Conservation (phyloP, 2,113 vertebrate species). For the Parus major region DNA sequence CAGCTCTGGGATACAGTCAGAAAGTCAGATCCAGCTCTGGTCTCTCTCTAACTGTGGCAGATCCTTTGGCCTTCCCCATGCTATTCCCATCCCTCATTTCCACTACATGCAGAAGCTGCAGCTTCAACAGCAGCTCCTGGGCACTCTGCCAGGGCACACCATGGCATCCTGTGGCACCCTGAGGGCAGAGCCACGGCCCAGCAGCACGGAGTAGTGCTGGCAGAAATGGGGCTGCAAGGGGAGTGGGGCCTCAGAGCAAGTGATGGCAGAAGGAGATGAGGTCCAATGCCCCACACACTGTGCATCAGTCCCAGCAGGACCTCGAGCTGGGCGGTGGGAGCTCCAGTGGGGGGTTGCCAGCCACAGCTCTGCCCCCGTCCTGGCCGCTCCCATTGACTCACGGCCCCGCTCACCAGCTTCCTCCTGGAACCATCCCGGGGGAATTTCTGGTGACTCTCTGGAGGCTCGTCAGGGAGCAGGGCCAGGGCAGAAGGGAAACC, state of each 20-base stretch:
- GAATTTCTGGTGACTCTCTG: slow-evolving; percentile 64
- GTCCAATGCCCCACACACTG: accelerated
- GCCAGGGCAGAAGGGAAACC: neutral
- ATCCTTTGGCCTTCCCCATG: neutral
- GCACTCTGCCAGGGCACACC: neutral
- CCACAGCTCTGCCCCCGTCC: neutral
- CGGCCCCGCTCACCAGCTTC: neutral
- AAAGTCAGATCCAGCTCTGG: accelerated
- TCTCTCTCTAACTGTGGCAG: neutral
- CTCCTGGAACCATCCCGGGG: neutral
- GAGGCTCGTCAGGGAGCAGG: neutral
- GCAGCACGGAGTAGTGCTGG: accelerated
- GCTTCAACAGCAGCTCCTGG: neutral
- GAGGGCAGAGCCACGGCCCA: neutral
- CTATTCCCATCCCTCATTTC: neutral
- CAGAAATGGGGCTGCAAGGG: accelerated
- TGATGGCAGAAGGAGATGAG: neutral
- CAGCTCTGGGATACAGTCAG: neutral
- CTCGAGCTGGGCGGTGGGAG: neutral
- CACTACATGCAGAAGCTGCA: neutral
- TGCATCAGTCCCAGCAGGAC: accelerated
- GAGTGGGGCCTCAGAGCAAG: accelerated
- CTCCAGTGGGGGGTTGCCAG: neutral
- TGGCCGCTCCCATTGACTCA: slow-evolving; percentile 57
- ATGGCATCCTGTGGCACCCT: neutral